A percentile compares a stretch with the other conserved stretches of the same genome.
phyloP scores from a whole-genome alignment of 2,888 invertebrate species.

The Tricholauxania praeusta region DNA sequence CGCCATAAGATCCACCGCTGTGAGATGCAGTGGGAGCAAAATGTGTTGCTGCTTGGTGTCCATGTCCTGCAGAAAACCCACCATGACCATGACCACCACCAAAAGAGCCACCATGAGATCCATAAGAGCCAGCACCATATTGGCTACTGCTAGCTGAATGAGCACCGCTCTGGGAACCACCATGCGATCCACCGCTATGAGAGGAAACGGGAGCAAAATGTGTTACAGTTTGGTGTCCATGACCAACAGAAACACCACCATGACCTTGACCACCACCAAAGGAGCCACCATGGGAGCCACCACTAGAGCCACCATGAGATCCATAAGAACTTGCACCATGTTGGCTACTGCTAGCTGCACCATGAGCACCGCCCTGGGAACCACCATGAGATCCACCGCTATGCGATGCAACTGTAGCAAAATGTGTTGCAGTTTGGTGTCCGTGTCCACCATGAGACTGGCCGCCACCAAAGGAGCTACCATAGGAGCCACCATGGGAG shows the following conservation, averaged over 20 bases:
- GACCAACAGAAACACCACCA: slow-evolving; percentile 4
- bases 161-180: slow-evolving; percentile 21
- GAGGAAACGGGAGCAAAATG: slow-evolving; percentile 7
- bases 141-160: slow-evolving; percentile 28
- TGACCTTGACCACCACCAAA: slow-evolving; percentile 3
- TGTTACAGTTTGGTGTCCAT: too few relatives aligned
- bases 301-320: slow-evolving; percentile 19
- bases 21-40: not conserved
- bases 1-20: slow-evolving; percentile 5
- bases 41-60: slow-evolving; percentile 14
- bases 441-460: too few relatives aligned
- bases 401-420: not conserved
- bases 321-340: slow-evolving; percentile 36
- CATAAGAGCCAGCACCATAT: slow-evolving; percentile 36
- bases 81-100: slow-evolving; percentile 13
- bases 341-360: slow-evolving; percentile 2
- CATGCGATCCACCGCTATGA: not conserved
- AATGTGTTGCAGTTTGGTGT: slow-evolving; percentile 10
- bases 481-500: not conserved
- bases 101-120: slow-evolving; percentile 24
- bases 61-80: slow-evolving; percentile 1
- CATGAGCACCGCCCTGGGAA: slow-evolving; percentile 25
- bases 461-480: not conserved
- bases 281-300: not conserved
- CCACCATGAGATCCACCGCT: slow-evolving; percentile 35